Percentiles rank a stretch among this genome's conserved stretches.
These are phyloP conservation scores for Orcinus orca DNA, from an alignment of 2,113 vertebrate species.

Conservation along the genomic window DNA sequence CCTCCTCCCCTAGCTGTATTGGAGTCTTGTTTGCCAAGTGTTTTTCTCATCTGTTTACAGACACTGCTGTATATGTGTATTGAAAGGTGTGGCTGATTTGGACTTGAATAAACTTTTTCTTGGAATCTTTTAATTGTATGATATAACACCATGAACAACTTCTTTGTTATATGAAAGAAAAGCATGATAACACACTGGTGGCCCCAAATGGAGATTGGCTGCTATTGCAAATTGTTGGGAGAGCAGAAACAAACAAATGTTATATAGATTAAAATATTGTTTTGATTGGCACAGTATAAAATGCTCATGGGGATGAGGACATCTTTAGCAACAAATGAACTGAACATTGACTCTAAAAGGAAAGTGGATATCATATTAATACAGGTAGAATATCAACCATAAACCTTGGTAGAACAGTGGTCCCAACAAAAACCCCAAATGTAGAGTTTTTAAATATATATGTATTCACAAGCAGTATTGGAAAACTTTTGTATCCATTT, in stretches of 20 bases:
- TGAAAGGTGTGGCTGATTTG: conserved; percentile 48
- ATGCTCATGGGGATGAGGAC: background rate
- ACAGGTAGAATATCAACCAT: background rate
- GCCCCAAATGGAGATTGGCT: background rate
- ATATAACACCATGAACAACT: background rate
- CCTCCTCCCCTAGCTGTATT: background rate
- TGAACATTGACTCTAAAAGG: background rate
- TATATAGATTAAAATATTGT: background rate
- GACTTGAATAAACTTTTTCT: conserved; percentile 35
- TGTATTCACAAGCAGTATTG: background rate
- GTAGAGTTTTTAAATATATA: background rate
- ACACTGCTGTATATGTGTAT: background rate
- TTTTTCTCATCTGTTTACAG: background rate
- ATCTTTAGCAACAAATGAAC: conserved; percentile 31
- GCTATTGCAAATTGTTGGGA: background rate
- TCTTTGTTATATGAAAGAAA: background rate
- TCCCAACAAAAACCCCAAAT: background rate
- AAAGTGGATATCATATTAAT: background rate
- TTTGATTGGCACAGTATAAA: conserved; percentile 1
- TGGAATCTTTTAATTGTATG: background rate
- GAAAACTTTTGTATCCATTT: background rate
- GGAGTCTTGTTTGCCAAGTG: background rate
- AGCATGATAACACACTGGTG: background rate
- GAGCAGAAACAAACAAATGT: background rate
- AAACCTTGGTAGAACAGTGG: background rate